phyloP scores from a whole-genome alignment of 2,113 vertebrate genomes.

The Pangasianodon gigas region DNA sequence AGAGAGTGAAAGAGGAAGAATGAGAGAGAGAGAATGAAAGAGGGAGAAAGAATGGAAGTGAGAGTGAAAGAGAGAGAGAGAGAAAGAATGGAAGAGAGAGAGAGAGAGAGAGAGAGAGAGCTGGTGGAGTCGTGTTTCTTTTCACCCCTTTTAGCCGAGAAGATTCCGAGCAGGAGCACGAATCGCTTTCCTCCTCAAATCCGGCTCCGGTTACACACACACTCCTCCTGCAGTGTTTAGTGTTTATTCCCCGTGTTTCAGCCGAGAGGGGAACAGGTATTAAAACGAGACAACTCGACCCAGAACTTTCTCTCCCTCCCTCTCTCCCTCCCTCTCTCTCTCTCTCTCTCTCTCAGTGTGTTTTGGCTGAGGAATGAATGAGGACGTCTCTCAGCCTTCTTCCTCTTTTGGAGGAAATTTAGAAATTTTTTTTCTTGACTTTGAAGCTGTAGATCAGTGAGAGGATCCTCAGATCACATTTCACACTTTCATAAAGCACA shows the following conservation, averaged over 20 bases:
- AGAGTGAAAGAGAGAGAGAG: not conserved
- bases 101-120: not conserved
- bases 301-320: constrained; percentile 14
- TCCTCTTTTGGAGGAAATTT: not conserved
- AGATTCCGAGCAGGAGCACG: constrained; percentile 57
- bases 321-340: not conserved
- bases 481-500: not conserved
- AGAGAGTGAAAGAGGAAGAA: not conserved
- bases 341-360: not conserved
- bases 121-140: constrained; percentile 49
- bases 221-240: constrained; percentile 1
- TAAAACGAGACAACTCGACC: constrained; percentile 3
- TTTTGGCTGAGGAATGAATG: not conserved
- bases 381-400: not conserved
- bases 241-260: constrained; percentile 14
- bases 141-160: constrained; percentile 57
- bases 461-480: not conserved
- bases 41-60: no score
- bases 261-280: constrained; percentile 44
- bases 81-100: not conserved
- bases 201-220: constrained; percentile 42
- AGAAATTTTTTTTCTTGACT: not conserved
- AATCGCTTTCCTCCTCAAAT: constrained; percentile 48
- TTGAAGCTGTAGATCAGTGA: not conserved
- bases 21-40: no score